phyloP scores from a whole-genome alignment of 2,113 vertebrate species.

The Pandion haliaetus region DNA sequence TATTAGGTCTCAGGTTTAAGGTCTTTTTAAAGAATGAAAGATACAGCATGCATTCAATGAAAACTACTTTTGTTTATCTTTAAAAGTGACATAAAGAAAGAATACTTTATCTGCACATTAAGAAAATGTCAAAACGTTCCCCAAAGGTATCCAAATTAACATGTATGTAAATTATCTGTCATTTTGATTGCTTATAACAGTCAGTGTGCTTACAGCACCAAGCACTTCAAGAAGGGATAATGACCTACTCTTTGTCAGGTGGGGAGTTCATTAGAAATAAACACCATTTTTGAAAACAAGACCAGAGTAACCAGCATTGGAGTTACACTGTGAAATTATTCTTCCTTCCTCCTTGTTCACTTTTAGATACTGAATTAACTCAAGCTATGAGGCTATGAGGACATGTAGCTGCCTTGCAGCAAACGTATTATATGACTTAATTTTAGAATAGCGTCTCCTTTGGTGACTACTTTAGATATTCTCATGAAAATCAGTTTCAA shows the following conservation, averaged over 20 bases:
- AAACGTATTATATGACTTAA: neutral
- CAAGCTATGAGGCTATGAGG: neutral
- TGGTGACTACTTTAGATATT: neutral
- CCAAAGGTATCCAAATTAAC: neutral
- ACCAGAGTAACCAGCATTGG: accelerated
- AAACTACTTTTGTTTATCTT: neutral
- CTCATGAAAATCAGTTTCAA: neutral
- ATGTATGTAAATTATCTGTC: neutral
- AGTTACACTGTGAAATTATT: neutral
- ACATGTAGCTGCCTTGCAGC: neutral
- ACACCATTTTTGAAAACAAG: neutral
- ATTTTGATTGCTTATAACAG: neutral
- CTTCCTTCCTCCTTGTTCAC: too few relatives aligned
- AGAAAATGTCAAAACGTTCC: neutral
- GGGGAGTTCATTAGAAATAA: neutral
- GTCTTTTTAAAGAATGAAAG: neutral
- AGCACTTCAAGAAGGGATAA: neutral
- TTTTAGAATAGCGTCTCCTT: neutral
- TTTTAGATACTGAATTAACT: neutral
- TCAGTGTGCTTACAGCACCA: neutral
- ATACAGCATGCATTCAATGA: neutral
- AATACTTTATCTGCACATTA: neutral
- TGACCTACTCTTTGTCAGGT: neutral
- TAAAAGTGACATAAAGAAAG: neutral
- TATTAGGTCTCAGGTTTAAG: neutral